Evolutionary conservation across 2,113 vertebrate species (phyloP).

Genomic region (Fregetta grallaria): DNA sequence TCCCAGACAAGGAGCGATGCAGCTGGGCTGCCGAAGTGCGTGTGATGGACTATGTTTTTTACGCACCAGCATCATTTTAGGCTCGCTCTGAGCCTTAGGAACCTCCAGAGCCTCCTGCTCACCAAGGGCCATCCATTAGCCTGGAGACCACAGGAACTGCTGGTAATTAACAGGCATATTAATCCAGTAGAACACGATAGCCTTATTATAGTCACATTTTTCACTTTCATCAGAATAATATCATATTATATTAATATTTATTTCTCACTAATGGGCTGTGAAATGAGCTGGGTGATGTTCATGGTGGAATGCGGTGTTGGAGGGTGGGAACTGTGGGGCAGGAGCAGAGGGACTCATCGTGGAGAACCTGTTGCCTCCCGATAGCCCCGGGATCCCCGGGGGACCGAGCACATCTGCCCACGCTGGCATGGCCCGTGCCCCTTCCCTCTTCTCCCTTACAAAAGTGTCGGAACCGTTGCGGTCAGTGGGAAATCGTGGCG

Average conservation of each 20-base stretch:
- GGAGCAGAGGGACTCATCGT: not conserved
- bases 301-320: not conserved
- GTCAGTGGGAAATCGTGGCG: not conserved
- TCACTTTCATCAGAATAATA: slow-evolving; percentile 60
- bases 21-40: not conserved
- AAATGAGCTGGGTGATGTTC: slow-evolving; percentile 15
- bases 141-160: slow-evolving; percentile 30
- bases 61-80: accelerated
- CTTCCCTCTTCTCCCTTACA: not conserved
- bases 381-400: not conserved
- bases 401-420: accelerated
- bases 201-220: slow-evolving; percentile 63
- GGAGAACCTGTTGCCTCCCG: not conserved
- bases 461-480: accelerated
- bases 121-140: not conserved
- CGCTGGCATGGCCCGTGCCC: not conserved
- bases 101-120: not conserved
- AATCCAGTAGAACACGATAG: slow-evolving; percentile 16
- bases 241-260: slow-evolving; percentile 63
- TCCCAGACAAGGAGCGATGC: not conserved
- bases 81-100: not conserved
- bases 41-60: accelerated
- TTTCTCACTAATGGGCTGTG: slow-evolving; percentile 47
- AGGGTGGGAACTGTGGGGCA: not conserved
- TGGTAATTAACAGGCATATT: slow-evolving; percentile 46